Evolutionary conservation across 2,888 invertebrate species (phyloP), one percentile per base, ranked within the genome.

Genomic region (Tineola bisselliella): DNA sequence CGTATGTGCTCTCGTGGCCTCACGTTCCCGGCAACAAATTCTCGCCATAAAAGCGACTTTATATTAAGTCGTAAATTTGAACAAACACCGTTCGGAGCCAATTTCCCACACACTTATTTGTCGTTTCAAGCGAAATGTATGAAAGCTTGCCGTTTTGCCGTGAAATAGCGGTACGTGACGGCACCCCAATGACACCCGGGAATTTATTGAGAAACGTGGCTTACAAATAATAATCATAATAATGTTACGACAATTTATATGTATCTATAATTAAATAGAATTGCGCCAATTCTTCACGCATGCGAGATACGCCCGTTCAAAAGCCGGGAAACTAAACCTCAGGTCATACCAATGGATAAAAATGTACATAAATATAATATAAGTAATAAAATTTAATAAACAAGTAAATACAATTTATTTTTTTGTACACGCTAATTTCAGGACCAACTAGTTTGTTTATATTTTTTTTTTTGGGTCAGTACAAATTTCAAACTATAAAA

Each of bases 21-120:
- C 68, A 69, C 67, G 67, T 70, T 68, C 68, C 63, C 64, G 66
- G 65, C 68, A 63, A 66, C 67, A 69, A 70, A 68, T 72, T 71
- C 70, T 67, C 69, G 69, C 70, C 70, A 69, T 71, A 69, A 75
- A 77, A 72, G 71, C 73, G 71, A 74, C 70, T 73, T 77, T 76
- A 77, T 77, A 79, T 79, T 77, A 75, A 77, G 74, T 73, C 77
- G 74, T 79, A 79, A 79, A 79, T 79, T 77, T 69, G 70, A 69
- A 70, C 69, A 73, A 75, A 74, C 74, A 75, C 72, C 70, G 70
- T 66, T 69, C 69, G 71, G 71, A 58, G 70, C 72, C 76, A 74
- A 75, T 75, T 76, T 74, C 69, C 70, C 68, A 66, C 64, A 61
- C 73, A 74, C 71, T 75, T 75, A 73, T 74, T 61, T 62, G 62